Evolutionary conservation across 2,113 vertebrate genomes (phyloP).

Genomic region (Ictalurus furcatus): DNA sequence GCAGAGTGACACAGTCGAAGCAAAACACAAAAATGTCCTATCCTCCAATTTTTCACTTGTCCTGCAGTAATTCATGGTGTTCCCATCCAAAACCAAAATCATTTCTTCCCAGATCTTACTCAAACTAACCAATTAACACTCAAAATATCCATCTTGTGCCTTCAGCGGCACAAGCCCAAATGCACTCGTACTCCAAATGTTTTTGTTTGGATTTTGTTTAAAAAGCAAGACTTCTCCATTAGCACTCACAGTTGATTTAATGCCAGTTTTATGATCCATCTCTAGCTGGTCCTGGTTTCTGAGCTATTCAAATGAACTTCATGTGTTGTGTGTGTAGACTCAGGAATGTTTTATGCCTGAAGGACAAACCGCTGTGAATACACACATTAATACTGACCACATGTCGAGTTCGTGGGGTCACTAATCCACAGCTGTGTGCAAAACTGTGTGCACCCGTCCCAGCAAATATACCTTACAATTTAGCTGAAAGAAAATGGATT

Average conservation of each 20-base stretch:
- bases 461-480: neutral
- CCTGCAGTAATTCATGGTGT: neutral
- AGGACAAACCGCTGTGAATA: neutral
- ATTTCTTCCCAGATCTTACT: neutral
- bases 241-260: neutral
- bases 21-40: conserved; percentile 2
- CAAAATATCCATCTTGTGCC: neutral
- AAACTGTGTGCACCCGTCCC: neutral
- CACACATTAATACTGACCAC: neutral
- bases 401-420: neutral
- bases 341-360: neutral
- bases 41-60: neutral
- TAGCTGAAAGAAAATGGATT: neutral
- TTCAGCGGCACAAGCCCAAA: neutral
- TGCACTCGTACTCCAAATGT: neutral
- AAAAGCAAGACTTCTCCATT: neutral
- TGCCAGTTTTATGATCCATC: neutral
- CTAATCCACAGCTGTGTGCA: neutral
- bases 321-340: neutral
- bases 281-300: neutral
- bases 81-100: neutral
- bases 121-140: neutral
- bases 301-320: neutral
- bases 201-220: neutral
- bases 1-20: conserved; percentile 1